Percentiles rank a stretch among this genome's conserved stretches.
Evolutionary conservation across 2,113 vertebrate species (phyloP).

Genomic region (Hemibagrus wyckioides): DNA sequence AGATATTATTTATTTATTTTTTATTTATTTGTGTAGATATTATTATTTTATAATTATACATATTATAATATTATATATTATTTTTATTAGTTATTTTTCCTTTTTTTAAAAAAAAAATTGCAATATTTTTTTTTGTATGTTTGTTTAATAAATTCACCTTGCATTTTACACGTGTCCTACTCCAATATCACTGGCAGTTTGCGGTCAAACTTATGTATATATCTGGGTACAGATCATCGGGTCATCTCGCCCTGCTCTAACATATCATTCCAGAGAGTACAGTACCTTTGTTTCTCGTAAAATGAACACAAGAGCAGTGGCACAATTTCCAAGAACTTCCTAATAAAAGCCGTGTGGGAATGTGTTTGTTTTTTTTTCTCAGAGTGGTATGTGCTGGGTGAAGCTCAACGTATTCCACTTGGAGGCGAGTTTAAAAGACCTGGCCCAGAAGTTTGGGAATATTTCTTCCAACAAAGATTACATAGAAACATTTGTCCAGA

Average conservation of each 20-base stretch:
- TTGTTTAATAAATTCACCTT: too few relatives aligned
- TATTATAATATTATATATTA: too few relatives aligned
- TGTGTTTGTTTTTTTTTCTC: slow-evolving; percentile 20
- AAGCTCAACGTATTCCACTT: slow-evolving; percentile 74
- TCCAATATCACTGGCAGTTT: background rate
- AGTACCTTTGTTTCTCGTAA: background rate
- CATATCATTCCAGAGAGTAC: too few relatives aligned
- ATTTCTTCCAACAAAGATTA: slow-evolving; percentile 77
- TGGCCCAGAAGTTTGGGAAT: slow-evolving; percentile 77
- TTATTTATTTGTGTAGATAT: too few relatives aligned
- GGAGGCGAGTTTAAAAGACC: slow-evolving; percentile 72
- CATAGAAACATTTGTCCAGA: slow-evolving; percentile 73
- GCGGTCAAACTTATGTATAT: background rate
- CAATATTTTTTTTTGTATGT: too few relatives aligned
- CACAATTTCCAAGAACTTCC: background rate
- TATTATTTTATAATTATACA: too few relatives aligned
- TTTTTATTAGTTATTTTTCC: too few relatives aligned
- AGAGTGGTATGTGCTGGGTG: slow-evolving; percentile 78
- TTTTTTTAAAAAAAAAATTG: too few relatives aligned
- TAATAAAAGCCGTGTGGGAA: background rate
- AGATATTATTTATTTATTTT: too few relatives aligned
- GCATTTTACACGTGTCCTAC: too few relatives aligned
- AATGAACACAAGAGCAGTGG: background rate
- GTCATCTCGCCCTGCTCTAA: background rate
- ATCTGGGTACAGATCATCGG: background rate